phyloP scores from a whole-genome alignment of 1,140 invertebrate species.

The Drosophila biarmipes region DNA sequence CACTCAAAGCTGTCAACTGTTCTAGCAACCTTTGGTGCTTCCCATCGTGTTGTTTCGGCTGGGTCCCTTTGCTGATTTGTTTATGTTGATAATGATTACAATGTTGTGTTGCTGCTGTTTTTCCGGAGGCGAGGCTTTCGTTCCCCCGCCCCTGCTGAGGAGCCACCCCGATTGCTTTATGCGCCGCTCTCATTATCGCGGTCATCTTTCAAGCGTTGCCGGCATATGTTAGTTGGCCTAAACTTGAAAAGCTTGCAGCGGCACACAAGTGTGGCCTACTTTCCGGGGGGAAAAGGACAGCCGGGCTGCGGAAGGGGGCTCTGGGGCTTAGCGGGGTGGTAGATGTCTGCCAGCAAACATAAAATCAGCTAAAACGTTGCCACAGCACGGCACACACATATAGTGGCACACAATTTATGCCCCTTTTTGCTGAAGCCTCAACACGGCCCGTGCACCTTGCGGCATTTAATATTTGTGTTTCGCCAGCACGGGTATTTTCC shows the following conservation, averaged over 20 bases:
- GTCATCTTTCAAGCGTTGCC: constrained; percentile 71
- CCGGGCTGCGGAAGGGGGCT: neutral
- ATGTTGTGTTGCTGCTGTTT: constrained; percentile 57
- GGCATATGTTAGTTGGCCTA: constrained; percentile 79
- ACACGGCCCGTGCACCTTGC: constrained; percentile 73
- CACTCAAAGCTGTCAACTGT: neutral
- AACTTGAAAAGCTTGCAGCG: constrained; percentile 70
- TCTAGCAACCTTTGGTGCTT: neutral
- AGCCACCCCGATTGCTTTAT: constrained; percentile 37
- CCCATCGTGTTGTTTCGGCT: constrained; percentile 15
- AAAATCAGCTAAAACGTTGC: constrained; percentile 76
- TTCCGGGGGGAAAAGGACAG: constrained; percentile 32
- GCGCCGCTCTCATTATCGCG: constrained; percentile 64
- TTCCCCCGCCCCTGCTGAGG: too few species aligned
- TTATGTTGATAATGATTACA: constrained; percentile 80
- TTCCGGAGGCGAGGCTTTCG: constrained; percentile 8
- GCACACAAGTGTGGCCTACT: constrained; percentile 71
- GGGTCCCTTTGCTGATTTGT: constrained; percentile 67
- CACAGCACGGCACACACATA: constrained; percentile 41
- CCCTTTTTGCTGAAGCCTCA: constrained; percentile 71
- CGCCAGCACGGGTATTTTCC: constrained; percentile 37
- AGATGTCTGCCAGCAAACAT: constrained; percentile 57
- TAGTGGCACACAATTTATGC: constrained; percentile 44
- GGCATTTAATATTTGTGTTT: constrained; percentile 80
- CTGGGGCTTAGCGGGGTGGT: neutral